These are phyloP conservation scores for Steinernema hermaphroditum DNA, from an alignment of 2,888 invertebrate genomes.

Conservation along the genomic window DNA sequence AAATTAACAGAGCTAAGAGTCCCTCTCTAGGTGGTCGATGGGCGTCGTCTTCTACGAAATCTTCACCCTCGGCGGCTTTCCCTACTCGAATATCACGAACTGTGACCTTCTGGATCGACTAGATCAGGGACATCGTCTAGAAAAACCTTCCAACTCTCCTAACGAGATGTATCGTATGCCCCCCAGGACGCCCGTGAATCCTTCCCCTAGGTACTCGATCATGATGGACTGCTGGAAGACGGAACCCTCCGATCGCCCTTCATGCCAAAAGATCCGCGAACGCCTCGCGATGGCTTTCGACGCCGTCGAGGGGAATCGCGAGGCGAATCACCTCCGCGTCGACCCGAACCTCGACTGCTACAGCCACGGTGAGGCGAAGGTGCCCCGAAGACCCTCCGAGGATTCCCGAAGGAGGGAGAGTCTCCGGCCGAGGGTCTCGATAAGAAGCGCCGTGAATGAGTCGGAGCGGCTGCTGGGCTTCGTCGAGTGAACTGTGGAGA, in stretches of 20 bases:
- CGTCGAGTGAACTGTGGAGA: neutral
- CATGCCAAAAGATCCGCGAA: neutral
- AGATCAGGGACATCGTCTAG: constrained; percentile 8
- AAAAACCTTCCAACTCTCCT: neutral
- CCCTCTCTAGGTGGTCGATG: constrained; percentile 11
- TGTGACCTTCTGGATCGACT: neutral
- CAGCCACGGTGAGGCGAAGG: neutral
- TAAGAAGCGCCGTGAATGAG: neutral
- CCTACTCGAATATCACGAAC: neutral
- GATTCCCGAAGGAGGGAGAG: neutral
- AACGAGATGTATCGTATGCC: neutral
- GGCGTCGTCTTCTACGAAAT: constrained; percentile 9
- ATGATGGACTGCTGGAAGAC: constrained; percentile 8
- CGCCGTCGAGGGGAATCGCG: neutral
- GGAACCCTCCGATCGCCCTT: neutral
- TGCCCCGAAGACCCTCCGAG: neutral
- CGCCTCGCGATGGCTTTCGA: neutral
- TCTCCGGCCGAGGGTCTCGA: neutral
- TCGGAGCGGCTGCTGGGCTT: constrained; percentile 8
- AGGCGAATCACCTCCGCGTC: neutral
- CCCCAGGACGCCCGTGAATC: too few species aligned
- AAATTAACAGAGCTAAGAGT: too few species aligned
- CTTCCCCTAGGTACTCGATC: neutral
- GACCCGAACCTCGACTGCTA: constrained; percentile 4
- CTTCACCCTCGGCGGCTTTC: neutral